Base-by-base conservation (phyloP, 2,113 vertebrate genomes). In the Callospermophilus lateralis region DNA sequence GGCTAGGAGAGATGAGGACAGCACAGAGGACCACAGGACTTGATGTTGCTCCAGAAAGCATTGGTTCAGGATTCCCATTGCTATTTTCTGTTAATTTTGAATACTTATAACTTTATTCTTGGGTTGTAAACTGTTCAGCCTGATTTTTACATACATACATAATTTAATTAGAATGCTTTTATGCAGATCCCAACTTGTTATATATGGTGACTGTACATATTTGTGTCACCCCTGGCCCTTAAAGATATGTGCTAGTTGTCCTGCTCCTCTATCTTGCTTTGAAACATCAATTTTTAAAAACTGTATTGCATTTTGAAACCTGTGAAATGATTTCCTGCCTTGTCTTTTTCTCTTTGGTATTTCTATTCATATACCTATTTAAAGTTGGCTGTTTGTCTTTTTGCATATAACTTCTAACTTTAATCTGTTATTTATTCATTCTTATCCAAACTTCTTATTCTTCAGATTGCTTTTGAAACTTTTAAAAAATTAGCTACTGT, bases 351-450 rank as follows among this genome's bases (percentile, higher is more conserved):
- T 72, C 55, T 87, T 89, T 74, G 78, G 37, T 70, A 65, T 39
- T 45, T 30, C 58, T n/a, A 20, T 63, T 87, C 48, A 22, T 77
- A 12, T 83, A 26, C 17, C 17, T 39, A 53, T 42, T 85, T 90
- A 73, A 80, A 48, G 4, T 55, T 55, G n/a, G 28, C 16, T 80
- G 16, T 39, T 58, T 79, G 37, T 73, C 34, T 79, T 84, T 51
- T 87, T n/a, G 28, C 17, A 87, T 81, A 76, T 67, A 78, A 77
- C 20, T 53, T 91, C 19, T 34, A 34, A 20, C 58, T 48, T 94
- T 80, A 67, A 32, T 53, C 34, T 89, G 34, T 89, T 91, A 39
- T 74, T 51, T 79, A 39, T 51, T 65, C 42, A 65, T 65, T 84
- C 20, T 22, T 84, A 76, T 20, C 51, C 8, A 93, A 89, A 85